Evolutionary conservation across 2,888 invertebrate species (phyloP), one percentile per base, ranked within the genome.

Genomic region (Koerneria pararmatus): DNA sequence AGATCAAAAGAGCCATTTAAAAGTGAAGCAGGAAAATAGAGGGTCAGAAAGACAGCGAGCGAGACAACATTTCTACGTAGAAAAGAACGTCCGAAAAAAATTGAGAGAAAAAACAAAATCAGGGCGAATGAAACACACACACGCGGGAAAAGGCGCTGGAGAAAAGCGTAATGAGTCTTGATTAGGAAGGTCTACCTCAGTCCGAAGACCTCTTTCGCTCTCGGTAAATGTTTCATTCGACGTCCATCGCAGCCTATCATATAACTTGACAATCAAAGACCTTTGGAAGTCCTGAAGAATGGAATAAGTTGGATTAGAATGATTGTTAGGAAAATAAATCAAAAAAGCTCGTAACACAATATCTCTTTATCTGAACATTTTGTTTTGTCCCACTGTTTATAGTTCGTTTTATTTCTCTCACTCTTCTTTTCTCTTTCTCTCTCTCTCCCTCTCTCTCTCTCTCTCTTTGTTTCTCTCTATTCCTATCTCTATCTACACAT

Each of bases 231-330:
- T 59, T 27, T 35, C 60, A 6, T 71, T 69, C n/a, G 65, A 67
- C 37, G 75, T 65, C 78, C 78, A 78, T 15, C 71, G 69, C 24
- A 71, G 53, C 11, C 70, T 68, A 37, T 78, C 78, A 61, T 78
- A 78, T 0, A 74, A 48, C 31, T 57, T 64, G 51, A 78, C 66
- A 51, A 51, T 51, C 6, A 51, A 24, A 51, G 53, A 6, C 6
- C 53, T 19, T 51, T 6, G 53, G 24, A 77, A 78, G 54, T 78
- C 74, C 72, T 74, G 24, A 72, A 68, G 35, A 29, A 48, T 24
- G 8, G 57, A 65, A 2, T 35, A 68, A 57, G 60, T 6, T 46
- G 3, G 3, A 2, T 22, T 29, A 8, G n/a, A n/a, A n/a, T n/a
- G n/a, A n/a, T n/a, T n/a, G n/a, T n/a, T n/a, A n/a, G n/a, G n/a